phyloP scores from a whole-genome alignment of 2,888 invertebrate genomes.

The Nymphalis polychloros region DNA sequence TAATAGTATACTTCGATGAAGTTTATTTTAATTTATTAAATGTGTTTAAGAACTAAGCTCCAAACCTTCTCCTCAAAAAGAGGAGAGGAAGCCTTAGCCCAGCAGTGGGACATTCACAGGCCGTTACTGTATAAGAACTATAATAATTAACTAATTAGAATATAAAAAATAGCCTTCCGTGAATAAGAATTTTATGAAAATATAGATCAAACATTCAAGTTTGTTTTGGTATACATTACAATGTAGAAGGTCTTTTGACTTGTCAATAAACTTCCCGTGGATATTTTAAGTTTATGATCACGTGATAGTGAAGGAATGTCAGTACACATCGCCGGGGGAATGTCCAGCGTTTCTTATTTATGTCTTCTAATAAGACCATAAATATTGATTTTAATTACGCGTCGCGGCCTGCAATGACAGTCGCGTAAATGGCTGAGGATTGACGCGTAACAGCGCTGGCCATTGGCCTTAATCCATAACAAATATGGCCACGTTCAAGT shows the following conservation, averaged over 20 bases:
- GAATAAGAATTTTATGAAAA: neutral
- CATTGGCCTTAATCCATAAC: slow-evolving; percentile 37
- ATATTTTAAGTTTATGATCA: slow-evolving; percentile 55
- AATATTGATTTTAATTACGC: slow-evolving; percentile 67
- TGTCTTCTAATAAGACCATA: slow-evolving; percentile 49
- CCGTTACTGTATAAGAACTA: no score
- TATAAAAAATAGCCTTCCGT: no score
- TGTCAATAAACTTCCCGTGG: slow-evolving; percentile 51
- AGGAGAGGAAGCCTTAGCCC: no score
- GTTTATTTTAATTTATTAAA: no score
- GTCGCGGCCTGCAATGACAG: slow-evolving; percentile 50
- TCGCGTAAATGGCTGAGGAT: slow-evolving; percentile 49
- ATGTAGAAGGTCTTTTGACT: slow-evolving; percentile 41
- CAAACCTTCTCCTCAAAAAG: no score
- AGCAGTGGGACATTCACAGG: no score
- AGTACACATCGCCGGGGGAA: slow-evolving; percentile 40
- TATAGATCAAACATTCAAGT: neutral
- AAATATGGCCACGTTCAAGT: slow-evolving; percentile 36
- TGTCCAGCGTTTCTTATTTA: slow-evolving; percentile 42
- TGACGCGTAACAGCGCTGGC: slow-evolving; percentile 46
- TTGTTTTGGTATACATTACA: slow-evolving; percentile 6
- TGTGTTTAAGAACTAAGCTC: no score
- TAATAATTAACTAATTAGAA: no score
- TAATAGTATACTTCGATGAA: no score
- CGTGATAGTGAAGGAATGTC: slow-evolving; percentile 42